Percentiles rank a stretch among this genome's conserved stretches.
phyloP scores from a whole-genome alignment of 1,140 invertebrate species.

The Adoxophyes honmai region DNA sequence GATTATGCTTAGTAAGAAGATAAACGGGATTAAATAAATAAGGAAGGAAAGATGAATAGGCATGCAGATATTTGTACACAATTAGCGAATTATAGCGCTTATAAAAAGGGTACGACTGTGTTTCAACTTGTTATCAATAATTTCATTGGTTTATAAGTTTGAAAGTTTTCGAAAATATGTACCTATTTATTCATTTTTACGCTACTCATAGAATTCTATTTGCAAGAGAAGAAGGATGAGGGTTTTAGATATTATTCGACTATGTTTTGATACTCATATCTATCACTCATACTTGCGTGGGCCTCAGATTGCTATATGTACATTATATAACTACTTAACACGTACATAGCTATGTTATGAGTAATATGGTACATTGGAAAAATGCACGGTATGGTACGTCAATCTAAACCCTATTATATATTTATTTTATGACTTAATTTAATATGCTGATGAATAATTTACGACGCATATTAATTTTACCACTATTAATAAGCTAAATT shows the following conservation, averaged over 20 bases:
- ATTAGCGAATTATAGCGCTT: too few species aligned
- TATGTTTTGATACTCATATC: slow-evolving; percentile 19
- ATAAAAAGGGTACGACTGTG: too few species aligned
- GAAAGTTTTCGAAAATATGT: too few species aligned
- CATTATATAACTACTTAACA: slow-evolving; percentile 17
- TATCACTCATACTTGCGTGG: slow-evolving; percentile 42
- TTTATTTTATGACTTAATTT: background rate
- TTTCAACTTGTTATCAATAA: too few species aligned
- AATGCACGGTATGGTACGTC: slow-evolving; percentile 9
- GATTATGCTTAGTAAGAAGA: background rate
- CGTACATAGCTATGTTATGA: slow-evolving; percentile 2
- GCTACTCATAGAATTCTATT: slow-evolving; percentile 9
- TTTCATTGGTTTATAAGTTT: too few species aligned
- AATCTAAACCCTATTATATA: background rate
- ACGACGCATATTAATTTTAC: background rate
- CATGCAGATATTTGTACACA: too few species aligned
- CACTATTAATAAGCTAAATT: background rate
- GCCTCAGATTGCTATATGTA: slow-evolving; percentile 30
- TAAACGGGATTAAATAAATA: background rate
- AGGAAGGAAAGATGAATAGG: background rate
- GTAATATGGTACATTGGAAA: slow-evolving; percentile 13
- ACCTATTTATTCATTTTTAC: background rate
- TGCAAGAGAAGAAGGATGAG: slow-evolving; percentile 6
- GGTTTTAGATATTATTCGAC: background rate
- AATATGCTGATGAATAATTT: background rate